Base-by-base conservation (phyloP, 64 coral and sea anemone species). In the Cladopsammia gracilis region DNA sequence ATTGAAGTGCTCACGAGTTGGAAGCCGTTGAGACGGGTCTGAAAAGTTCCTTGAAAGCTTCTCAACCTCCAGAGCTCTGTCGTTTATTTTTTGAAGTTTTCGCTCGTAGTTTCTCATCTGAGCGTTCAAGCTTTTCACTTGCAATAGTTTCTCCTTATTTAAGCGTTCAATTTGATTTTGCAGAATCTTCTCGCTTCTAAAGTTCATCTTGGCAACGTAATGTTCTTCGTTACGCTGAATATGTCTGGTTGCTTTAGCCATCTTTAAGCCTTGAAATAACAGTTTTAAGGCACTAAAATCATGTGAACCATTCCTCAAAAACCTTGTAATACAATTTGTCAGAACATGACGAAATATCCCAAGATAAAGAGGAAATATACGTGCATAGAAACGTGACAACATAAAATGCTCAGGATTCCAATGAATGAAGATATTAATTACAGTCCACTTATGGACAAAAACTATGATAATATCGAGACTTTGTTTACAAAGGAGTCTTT, bases 171-270 rank as follows among this genome's bases (percentile, higher is more conserved):
- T 92, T 68, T 92, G 90, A 22, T 75, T 92, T 50, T 86, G 82
- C 19, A 92, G 59, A 26, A 77, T 60, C 61, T 86, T 92, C 26
- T 92, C 90, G 13, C 85, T 64, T 77, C 90, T 82, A 15, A 86
- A 75, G 43, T 92, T 92, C 90, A 92, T 92, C 72, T 92, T 92
- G 44, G 90, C 90, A 48, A 92, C 90, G 48, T 92, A 92, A 48
- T 86, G 75, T 26, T 92, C 90, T 18, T 92, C 82, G 59, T 86
- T 76, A 18, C 85, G 90, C 1, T 71, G 90, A 64, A 76, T 52
- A 19, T 71, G 61, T 59, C 51, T 60, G 7, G 90, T 92, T 58
- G 85, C 61, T 7, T 92, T 76, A 7, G 62, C 90, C 90, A 92
- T 92, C 18, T 11, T 76, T 19, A 52, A 58, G 54, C 16, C 78